Evolutionary conservation across 2,797 vertebrate species (phyloP), one percentile per base, ranked within the genome.

Genomic region (Pseudocheirus occidentalis): DNA sequence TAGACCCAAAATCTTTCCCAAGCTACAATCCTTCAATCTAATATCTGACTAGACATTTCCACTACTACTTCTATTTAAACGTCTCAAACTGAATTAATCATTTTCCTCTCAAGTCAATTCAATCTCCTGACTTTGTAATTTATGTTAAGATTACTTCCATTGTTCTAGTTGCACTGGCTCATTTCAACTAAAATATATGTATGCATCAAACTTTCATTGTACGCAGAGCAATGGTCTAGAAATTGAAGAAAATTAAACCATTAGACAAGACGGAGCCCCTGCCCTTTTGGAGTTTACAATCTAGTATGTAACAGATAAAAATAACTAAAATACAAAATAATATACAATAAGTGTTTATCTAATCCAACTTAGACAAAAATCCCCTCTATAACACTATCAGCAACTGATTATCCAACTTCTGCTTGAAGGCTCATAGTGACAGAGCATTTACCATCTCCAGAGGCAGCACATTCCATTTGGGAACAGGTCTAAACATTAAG

Each of bases 21-120:
- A n/a, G 34, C 4, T 40, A 81, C n/a, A 40, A 81, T 40, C 11
- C 66, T 81, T 81, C 16, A 21, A 40, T 81, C n/a, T 40, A 81
- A 40, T 81, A 81, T 81, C 16, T 81, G n/a, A 40, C n/a, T 40
- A 81, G n/a, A 81, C n/a, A 40, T 81, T 24, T 24, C 14, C 62
- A n/a, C 34, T 29, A 59, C 3, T 66, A 16, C 62, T 66, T 81
- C n/a, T 21, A 81, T 3, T 81, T 81, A 81, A 40, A 46, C 21
- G n/a, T 40, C 66, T 73, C 40, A 73, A 73, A 73, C 7, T n/a
- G 6, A 73, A 40, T 6, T n/a, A 94, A 92, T 92, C 56, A 93
- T 91, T 40, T 96, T 95, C 96, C 92, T 73, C 54, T 91, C 59
- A 95, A 95, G 28, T 3, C 12, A 93, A n/a, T 13, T 94, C 31